Evolutionary conservation across 2,797 vertebrate species (phyloP), one percentile per base, ranked within the genome.

Genomic region (Tiaroga cobitis): DNA sequence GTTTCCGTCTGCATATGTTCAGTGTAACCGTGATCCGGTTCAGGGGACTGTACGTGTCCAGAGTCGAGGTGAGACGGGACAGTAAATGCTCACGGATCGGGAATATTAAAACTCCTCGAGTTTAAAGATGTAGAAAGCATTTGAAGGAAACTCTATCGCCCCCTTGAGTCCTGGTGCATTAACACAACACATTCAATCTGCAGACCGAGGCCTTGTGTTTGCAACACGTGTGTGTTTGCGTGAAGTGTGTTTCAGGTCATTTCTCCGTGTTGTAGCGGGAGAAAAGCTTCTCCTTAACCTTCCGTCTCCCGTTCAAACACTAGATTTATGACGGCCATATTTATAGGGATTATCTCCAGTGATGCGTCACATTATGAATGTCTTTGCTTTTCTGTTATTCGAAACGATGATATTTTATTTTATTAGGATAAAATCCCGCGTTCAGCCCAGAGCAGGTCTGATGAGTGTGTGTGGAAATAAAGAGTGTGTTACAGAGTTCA

Each of bases 281-380:
- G 56, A n/a, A 89, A 91, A 92, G 92, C 90, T 82, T 56, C 87
- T 90, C 86, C 89, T 92, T 91, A 92, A 92, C 88, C 89, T 80
- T 59, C 81, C 83, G 81, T 86, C 72, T 84, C 59, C 46, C 83
- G 86, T 92, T 87, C 65, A 90, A 92, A 89, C 41, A 24, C 68
- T 34, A 51, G 85, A 90, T 92, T 81, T 51, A 89, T 87, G 83
- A 75, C 81, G 87, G 37, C 37, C 37, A 37, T 83, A 92, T 90
- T 91, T 75, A 80, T 73, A 89, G 86, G 32, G 49, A 51, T 54
- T 19, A 76, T 76, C 49, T 75, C 82, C 75, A 83, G 86, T 75
- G 84, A 91, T 46, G 32, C 65, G 72, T 86, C 87, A 84, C 79
- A 82, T 74, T 68, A 85, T 86, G 80, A 75, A 51, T 26, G 70